phyloP scores from a whole-genome alignment of 2,113 vertebrate species.

The Kryptolebias marmoratus region DNA sequence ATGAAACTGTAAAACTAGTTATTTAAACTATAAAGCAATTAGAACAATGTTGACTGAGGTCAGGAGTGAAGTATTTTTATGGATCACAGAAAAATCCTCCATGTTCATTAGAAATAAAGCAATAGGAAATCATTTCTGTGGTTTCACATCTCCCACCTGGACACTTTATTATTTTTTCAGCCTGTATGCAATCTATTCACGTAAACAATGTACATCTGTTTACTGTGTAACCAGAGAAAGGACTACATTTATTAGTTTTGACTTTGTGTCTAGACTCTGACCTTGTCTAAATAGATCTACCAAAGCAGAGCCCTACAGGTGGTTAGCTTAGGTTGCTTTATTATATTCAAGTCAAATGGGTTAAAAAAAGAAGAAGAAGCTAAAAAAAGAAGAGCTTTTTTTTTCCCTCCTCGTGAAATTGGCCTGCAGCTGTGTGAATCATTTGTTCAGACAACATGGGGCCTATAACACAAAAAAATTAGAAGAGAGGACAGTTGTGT shows the following conservation, averaged over 20 bases:
- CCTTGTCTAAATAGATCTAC: not conserved
- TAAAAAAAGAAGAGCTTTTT: not conserved
- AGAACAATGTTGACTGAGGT: not conserved
- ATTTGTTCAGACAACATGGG: slow-evolving; percentile 30
- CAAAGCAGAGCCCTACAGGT: not conserved
- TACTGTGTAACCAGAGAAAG: not conserved
- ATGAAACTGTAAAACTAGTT: too few relatives aligned
- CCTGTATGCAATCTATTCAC: not conserved
- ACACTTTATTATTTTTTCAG: not conserved
- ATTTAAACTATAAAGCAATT: not conserved
- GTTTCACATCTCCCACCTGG: not conserved
- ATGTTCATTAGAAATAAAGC: not conserved
- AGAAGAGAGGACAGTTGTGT: not conserved
- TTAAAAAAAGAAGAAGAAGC: not conserved
- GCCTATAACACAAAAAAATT: not conserved
- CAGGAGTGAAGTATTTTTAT: not conserved
- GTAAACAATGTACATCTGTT: not conserved
- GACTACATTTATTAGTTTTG: not conserved
- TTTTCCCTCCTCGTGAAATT: not conserved
- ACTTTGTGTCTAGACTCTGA: slow-evolving; percentile 1
- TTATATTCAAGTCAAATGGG: not conserved
- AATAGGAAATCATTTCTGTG: not conserved
- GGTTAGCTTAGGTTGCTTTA: not conserved
- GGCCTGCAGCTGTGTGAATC: slow-evolving; percentile 27
- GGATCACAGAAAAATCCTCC: not conserved